phyloP scores from a whole-genome alignment of 2,888 invertebrate genomes.

The Tribolium freemani region DNA sequence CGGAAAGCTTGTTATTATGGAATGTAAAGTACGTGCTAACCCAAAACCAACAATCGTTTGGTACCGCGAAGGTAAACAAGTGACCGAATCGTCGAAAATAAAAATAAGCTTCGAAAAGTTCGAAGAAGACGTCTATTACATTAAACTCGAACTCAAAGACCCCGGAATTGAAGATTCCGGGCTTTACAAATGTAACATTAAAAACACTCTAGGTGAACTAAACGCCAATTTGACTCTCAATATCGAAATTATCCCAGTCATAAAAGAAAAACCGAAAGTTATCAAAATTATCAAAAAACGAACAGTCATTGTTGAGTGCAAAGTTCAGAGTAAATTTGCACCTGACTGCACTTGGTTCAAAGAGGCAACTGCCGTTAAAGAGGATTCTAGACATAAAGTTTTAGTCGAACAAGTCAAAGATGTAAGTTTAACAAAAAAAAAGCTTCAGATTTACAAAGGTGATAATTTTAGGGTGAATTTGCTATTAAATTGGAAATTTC shows the following conservation, averaged over 20 bases:
- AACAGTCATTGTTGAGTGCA: constrained; percentile 93
- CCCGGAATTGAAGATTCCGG: constrained; percentile 97
- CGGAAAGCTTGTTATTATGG: constrained; percentile 89
- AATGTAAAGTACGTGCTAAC: constrained; percentile 83
- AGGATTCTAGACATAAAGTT: constrained; percentile 83
- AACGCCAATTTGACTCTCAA: constrained; percentile 97
- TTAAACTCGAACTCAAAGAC: constrained; percentile 88
- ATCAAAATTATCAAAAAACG: constrained; percentile 93
- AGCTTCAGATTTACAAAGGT: constrained; percentile 1
- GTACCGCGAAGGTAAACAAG: constrained; percentile 84
- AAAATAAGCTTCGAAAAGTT: constrained; percentile 80
- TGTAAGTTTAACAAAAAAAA: constrained; percentile 67
- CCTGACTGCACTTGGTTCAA: constrained; percentile 96
- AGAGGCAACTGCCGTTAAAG: constrained; percentile 82
- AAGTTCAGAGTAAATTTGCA: constrained; percentile 92
- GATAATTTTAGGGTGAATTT: constrained; percentile 82
- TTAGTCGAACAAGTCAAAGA: constrained; percentile 85
- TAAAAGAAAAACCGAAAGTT: constrained; percentile 92
- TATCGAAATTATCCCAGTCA: constrained; percentile 97
- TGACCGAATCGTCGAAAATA: constrained; percentile 86
- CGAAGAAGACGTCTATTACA: constrained; percentile 88
- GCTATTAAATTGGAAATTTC: constrained; percentile 91
- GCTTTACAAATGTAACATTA: constrained; percentile 97
- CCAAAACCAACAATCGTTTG: constrained; percentile 87
- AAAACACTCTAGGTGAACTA: constrained; percentile 95